Base-by-base conservation (phyloP, 2,888 invertebrate species). In the Athrips mouffetella region DNA sequence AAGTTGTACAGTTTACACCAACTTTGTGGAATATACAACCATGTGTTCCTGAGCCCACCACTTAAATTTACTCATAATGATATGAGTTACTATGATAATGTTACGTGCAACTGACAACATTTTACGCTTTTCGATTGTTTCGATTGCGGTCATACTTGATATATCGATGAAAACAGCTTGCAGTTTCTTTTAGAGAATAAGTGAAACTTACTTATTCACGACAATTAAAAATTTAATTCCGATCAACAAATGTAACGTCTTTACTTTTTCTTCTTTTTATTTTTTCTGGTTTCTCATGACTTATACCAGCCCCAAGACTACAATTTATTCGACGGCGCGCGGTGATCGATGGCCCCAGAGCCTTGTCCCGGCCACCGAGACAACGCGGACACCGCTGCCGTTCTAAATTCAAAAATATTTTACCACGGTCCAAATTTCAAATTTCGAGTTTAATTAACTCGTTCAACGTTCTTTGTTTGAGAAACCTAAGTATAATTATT, bases 261-360 rank as follows among this genome's bases (percentile, higher is more conserved):
- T 37, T 37, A 20, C 20, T 37, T 37, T 37, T 41, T 42, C 6
- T 7, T 41, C 27, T n/a, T 29, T 29, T 29, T 42, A 16, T n/a
- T 42, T 23, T 23, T 27, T 29, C 8, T 10, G 13, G 15, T 15
- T n/a, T 31, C 44, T 31, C 44, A 31, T 60, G 49, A 46, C 60
- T 73, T 68, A 67, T 56, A 45, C 69, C 76, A 69, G 52, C 56
- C 60, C 41, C 47, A 30, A 46, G 55, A 55, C 50, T 63, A 76
- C 74, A 78, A 86, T 86, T 86, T 86, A 85, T 86, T 76, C 73
- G 79, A 76, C 75, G 75, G 76, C 63, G 65, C 63, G 65, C 71
- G 63, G 81, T 86, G 86, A 86, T 86, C 85, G 86, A 86, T 86
- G 80, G 70, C 73, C 76, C 67, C 61, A 63, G 63, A 63, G 73